Base-by-base conservation (phyloP, 2,113 vertebrate genomes). In the Sorex fumeus region DNA sequence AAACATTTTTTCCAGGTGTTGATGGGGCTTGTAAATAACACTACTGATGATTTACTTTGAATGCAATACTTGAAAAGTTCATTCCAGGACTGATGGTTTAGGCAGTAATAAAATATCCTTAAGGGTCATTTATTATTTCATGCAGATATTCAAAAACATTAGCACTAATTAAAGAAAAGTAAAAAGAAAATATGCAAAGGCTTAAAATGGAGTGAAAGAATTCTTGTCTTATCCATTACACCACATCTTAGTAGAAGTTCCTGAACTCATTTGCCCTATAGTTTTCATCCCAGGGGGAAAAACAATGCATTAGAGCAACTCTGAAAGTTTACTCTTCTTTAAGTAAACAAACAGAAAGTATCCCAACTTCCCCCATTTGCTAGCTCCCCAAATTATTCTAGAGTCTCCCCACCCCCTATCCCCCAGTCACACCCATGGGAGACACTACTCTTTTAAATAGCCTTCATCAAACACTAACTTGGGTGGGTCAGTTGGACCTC, bases 101-200 rank as follows among this genome's bases (percentile, higher is more conserved):
- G 62, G 0, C 45, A 30, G 3, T 71, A 6, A 32, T 28, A 3
- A 87, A 15, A 1, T 87, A 70, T 70, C 8, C 45, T 7, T 47
- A 21, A 8, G 50, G 53, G 62, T 8, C 1, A 6, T 50, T 80
- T 7, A 72, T 43, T 67, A 72, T 43, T 67, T 88, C 64, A 50
- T 53, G 70, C 76, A 47, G 19, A 25, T 30, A 47, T 30, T 34
- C 15, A 82, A 88, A 47, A 12, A 21, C 57, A 53, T 66, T 32
- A 21, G 69, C 10, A 30, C 18, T 50, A 79, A 81, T 69, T 91
- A 81, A 81, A 84, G 34, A 76, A 7, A 90, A 70, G 84, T 78
- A 77, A 78, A n/a, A 60, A 62, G 11, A n/a, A 60, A 62, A 11
- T 32, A 36, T 30, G 34, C 0, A 74, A 50, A 12, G 21, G 2